phyloP scores from a whole-genome alignment of 2,888 invertebrate species.

The Cactoblastis cactorum region DNA sequence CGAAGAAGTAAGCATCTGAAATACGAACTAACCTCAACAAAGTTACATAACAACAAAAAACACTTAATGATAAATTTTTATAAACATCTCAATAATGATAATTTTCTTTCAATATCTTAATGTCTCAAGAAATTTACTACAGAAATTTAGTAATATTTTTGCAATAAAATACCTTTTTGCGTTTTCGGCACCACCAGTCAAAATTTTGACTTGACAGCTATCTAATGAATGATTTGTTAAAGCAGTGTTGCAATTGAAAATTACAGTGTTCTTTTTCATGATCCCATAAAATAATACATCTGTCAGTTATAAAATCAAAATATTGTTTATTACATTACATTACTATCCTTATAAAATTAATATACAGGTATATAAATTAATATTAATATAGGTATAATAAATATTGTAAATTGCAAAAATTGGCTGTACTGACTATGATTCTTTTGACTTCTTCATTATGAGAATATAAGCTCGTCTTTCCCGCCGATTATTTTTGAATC shows the following conservation, averaged over 20 bases:
- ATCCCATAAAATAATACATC: too few relatives aligned
- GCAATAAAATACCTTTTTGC: constrained; percentile 37
- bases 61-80: constrained; percentile 14
- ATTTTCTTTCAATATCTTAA: neutral
- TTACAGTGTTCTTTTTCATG: too few relatives aligned
- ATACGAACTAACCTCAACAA: constrained; percentile 57
- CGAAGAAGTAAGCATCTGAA: constrained; percentile 80
- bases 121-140: neutral
- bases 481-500: too few relatives aligned
- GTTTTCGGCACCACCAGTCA: constrained; percentile 28
- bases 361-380: too few relatives aligned
- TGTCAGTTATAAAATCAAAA: too few relatives aligned
- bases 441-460: too few relatives aligned
- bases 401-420: too few relatives aligned
- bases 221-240: neutral
- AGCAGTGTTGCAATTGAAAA: constrained; percentile 16
- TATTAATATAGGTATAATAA: too few relatives aligned
- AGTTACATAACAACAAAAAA: constrained; percentile 49
- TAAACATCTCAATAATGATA: constrained; percentile 11
- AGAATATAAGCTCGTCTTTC: too few relatives aligned
- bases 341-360: too few relatives aligned
- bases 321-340: too few relatives aligned
- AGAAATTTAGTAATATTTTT: neutral
- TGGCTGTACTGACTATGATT: too few relatives aligned
- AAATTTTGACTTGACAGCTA: constrained; percentile 41